Evolutionary conservation across 2,113 vertebrate genomes (phyloP), one percentile per base, ranked within the genome.

Genomic region (Leucoraja erinaceus): DNA sequence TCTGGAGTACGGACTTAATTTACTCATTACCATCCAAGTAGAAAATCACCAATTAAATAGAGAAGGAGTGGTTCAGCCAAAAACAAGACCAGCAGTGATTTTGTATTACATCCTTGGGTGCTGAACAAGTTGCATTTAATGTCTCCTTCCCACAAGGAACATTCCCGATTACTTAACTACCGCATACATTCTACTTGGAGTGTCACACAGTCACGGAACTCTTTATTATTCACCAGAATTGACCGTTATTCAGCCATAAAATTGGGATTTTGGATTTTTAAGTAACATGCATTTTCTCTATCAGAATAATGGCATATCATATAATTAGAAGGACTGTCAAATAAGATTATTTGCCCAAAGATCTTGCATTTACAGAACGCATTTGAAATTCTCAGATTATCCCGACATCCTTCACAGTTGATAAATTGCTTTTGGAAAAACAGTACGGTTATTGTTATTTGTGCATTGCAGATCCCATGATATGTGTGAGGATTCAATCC

Each of bases 1-100:
- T 47, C 90, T 91, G 5, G 33, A 10, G 11, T 38, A 47, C 2
- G 54, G 7, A 28, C 22, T 28, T 91, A 33, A 91, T 54, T 91
- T 72, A 72, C 38, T 54, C 90, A 91, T 91, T 91, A 74, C 66
- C 66, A 91, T 22, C 66, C 22, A 91, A 91, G 90, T 72, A 54
- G 68, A 91, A 91, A 91, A 91, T 91, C 33, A 91, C 68, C 38
- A 91, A 28, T 72, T 74, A 91, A 91, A 9, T 91, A 91, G 72
- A 47, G 20, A 91, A 47, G n/a, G 72, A 54, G 68, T 72, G 22
- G 66, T 72, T 72, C 66, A 72, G 38, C 10, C 33, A 54, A 28
- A 74, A 54, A 14, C 54, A 25, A 74, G 38, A 20, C 66, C 10
- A 11, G 31, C n/a, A 12, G 33, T 38, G 66, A 33, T 12, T 72